A percentile compares a stretch with the other conserved stretches of the same genome.
These are phyloP conservation scores for Cyprinus carpio DNA, from an alignment of 2,113 vertebrate genomes.

Conservation along the genomic window DNA sequence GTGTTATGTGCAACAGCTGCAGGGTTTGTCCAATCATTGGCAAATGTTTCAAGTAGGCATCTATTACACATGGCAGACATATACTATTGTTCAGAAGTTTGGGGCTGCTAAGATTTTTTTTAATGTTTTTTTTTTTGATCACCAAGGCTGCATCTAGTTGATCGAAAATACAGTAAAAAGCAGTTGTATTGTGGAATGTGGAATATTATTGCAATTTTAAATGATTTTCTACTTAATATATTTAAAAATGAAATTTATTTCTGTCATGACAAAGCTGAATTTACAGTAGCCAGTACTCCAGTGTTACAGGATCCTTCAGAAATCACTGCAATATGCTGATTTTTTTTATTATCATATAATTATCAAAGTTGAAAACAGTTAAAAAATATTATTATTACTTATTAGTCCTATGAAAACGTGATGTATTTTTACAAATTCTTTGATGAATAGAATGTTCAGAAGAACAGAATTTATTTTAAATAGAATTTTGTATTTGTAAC, in stretches of 20 bases:
- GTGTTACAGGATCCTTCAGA: not conserved
- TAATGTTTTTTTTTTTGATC: not conserved
- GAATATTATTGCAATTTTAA: too few relatives aligned
- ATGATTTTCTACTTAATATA: too few relatives aligned
- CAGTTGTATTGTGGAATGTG: not conserved
- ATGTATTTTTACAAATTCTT: not conserved
- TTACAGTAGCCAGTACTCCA: not conserved
- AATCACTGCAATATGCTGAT: not conserved
- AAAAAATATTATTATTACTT: not conserved
- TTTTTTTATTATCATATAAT: not conserved
- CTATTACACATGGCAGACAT: not conserved
- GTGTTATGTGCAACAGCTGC: conserved; percentile 72
- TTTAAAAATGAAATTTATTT: too few relatives aligned
- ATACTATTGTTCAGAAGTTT: not conserved
- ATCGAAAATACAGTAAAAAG: not conserved
- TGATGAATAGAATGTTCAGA: not conserved
- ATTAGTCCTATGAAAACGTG: not conserved
- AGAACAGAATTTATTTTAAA: not conserved
- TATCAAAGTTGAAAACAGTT: not conserved
- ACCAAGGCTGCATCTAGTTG: not conserved
- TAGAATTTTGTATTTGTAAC: not conserved
- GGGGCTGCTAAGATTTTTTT: not conserved
- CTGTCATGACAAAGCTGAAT: not conserved
- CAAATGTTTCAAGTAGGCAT: conserved; percentile 74
- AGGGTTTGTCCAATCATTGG: conserved; percentile 67